These are phyloP conservation scores for Goniozus legneri DNA, from an alignment of 1,140 invertebrate species.

Conservation along the genomic window DNA sequence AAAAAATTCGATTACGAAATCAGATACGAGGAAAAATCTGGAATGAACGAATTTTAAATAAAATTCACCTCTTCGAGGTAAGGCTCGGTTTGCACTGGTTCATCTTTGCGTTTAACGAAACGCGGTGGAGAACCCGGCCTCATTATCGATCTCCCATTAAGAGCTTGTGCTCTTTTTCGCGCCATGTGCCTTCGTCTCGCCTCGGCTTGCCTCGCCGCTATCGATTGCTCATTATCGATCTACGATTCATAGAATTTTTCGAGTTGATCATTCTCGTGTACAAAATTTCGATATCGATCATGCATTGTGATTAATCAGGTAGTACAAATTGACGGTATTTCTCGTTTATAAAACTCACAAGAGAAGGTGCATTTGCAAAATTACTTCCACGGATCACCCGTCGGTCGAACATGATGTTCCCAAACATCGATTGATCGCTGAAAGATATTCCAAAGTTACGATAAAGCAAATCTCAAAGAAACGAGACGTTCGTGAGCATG, in stretches of 20 bases:
- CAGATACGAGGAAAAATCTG: background rate
- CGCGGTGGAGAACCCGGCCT: slow-evolving; percentile 66
- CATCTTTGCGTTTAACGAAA: slow-evolving; percentile 74
- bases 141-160: slow-evolving; percentile 48
- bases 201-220: slow-evolving; percentile 59
- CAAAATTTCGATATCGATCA: slow-evolving; percentile 5
- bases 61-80: slow-evolving; percentile 75
- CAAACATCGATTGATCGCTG: slow-evolving; percentile 56
- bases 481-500: too few species aligned
- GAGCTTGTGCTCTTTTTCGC: slow-evolving; percentile 56
- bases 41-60: background rate
- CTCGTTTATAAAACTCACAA: too few species aligned
- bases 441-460: slow-evolving; percentile 21
- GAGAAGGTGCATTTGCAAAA: slow-evolving; percentile 60
- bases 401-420: slow-evolving; percentile 83
- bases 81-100: slow-evolving; percentile 81
- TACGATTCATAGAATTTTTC: slow-evolving; percentile 22
- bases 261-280: slow-evolving; percentile 2
- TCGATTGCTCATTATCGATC: slow-evolving; percentile 59
- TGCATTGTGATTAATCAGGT: slow-evolving; percentile 5
- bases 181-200: slow-evolving; percentile 60
- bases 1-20: background rate
- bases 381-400: slow-evolving; percentile 79
- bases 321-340: too few species aligned
- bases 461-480: too few species aligned